These are phyloP conservation scores for Garrulus glandarius DNA, from an alignment of 2,797 vertebrate genomes.

Conservation along the genomic window DNA sequence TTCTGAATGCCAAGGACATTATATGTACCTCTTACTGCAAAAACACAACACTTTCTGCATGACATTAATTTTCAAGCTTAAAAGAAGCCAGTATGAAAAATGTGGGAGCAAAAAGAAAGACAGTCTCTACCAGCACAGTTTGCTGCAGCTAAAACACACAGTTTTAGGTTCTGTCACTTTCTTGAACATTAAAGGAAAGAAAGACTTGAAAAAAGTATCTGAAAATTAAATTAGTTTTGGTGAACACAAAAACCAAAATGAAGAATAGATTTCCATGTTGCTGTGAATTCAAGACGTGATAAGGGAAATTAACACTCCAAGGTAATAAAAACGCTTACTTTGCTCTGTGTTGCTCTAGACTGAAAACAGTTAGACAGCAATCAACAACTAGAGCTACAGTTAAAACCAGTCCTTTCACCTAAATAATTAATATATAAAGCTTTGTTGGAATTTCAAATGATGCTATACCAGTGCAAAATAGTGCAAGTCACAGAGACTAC, in stretches of 20 bases:
- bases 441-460: not conserved
- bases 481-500: not conserved
- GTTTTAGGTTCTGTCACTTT: not conserved
- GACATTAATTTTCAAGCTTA: not conserved
- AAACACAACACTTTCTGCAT: not conserved
- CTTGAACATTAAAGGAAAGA: not conserved
- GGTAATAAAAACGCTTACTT: not conserved
- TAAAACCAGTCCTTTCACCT: not conserved
- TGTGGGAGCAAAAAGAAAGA: not conserved
- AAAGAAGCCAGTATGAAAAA: not conserved
- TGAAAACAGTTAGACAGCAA: not conserved
- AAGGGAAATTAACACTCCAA: conserved; percentile 27
- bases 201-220: not conserved
- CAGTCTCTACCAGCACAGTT: not conserved
- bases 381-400: not conserved
- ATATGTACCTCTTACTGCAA: not conserved
- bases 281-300: not conserved
- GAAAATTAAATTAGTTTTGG: conserved; percentile 4
- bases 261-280: not conserved
- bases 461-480: not conserved
- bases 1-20: not conserved
- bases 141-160: not conserved
- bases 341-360: not conserved
- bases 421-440: not conserved
- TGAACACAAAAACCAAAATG: not conserved